phyloP scores from a whole-genome alignment of 1,140 invertebrate genomes.

The Proctacanthus coquilletti region DNA sequence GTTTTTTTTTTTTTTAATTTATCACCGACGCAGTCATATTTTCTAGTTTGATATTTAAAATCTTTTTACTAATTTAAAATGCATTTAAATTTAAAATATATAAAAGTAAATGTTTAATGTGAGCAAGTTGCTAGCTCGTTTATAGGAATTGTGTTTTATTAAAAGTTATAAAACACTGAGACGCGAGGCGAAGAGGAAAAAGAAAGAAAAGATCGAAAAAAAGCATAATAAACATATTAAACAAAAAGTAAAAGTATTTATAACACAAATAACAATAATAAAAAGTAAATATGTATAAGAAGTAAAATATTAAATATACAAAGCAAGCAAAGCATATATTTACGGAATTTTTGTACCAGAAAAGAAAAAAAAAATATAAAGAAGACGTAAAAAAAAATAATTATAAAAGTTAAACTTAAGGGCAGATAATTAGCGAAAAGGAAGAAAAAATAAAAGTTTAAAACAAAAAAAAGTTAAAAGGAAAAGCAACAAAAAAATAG shows the following conservation, averaged over 20 bases:
- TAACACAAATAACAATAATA: not conserved
- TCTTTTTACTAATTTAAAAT: too few species aligned
- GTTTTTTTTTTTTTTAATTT: too few species aligned
- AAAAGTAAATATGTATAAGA: slow-evolving; percentile 1
- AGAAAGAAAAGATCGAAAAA: not conserved
- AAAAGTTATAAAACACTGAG: too few species aligned
- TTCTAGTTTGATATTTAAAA: too few species aligned
- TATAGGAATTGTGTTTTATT: too few species aligned
- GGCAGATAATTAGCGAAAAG: not conserved
- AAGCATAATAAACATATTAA: not conserved
- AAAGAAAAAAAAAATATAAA: not conserved
- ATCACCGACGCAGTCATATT: too few species aligned
- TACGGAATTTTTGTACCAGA: slow-evolving; percentile 1
- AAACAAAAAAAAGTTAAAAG: not conserved
- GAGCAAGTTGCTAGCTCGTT: too few species aligned
- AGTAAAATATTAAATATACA: not conserved
- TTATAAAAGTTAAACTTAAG: not conserved
- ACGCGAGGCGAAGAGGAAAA: too few species aligned
- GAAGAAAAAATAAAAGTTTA: not conserved
- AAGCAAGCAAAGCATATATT: not conserved
- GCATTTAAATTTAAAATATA: too few species aligned
- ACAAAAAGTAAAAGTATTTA: not conserved
- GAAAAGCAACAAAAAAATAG: slow-evolving; percentile 1
- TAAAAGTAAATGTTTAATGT: too few species aligned
- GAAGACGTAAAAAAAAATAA: not conserved